Evolutionary conservation across 35 echinoderm and acorn worm genomes (phyloP), one percentile per base, ranked within the genome.

Genomic region (Eucidaris tribuloides): DNA sequence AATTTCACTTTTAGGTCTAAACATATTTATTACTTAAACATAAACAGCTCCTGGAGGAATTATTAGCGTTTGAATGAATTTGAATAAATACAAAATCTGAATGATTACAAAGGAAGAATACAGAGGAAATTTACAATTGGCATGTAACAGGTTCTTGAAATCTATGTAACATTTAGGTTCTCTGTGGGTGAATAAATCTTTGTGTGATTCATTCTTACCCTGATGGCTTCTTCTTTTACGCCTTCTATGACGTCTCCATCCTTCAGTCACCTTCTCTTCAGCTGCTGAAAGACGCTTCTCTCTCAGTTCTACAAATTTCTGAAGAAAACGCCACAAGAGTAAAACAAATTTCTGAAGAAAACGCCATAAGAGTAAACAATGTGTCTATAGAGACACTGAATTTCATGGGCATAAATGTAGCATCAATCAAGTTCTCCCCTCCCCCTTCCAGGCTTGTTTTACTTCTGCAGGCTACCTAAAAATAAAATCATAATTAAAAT

Each of bases 201-300:
- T n/a, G n/a, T n/a, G 48, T n/a, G n/a, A 52, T 11, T 52, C 9
- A 9, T 40, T 22, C 37, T 44, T 22, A 74, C 20, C 11, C 25
- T 41, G 22, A 44, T 74, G 19, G 20, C 24, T 6, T 44, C 38
- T 74, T n/a, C 38, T 27, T 25, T 74, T 74, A 17, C 68, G 38
- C 68, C 68, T 74, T 25, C 68, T 42, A 7, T 36, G 14, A 27
- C 68, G 28, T 72, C 33, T 74, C 7, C 44, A 44, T 38, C 68
- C 68, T 20, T 74, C 68, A 0, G 34, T 5, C 38, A 74, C 14
- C 40, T 85, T 76, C n/a, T 85, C 83, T 55, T 68, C 46, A 76
- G 66, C 68, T 76, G 66, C 83, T 38, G 43, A 50, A 29, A 85
- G 32, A 24, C 71, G 64, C 46, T 76, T 76, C 20, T 54, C 68